Conservation (phyloP, 1,140 invertebrate species). For the Wiebesia pumilae region DNA sequence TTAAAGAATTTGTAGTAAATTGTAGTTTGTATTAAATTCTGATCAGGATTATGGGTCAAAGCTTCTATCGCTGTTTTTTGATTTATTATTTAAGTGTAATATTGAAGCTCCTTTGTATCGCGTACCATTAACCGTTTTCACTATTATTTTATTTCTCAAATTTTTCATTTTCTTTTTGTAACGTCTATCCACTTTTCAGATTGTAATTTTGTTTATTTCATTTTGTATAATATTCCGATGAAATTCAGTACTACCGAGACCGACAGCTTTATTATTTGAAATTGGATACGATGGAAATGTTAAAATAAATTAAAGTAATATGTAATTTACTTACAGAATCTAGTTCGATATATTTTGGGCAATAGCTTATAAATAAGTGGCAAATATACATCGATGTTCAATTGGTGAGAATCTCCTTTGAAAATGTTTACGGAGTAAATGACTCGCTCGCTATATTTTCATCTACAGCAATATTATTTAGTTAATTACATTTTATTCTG, state of each 20-base stretch:
- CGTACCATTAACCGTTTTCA: not conserved
- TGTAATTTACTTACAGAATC: too few relatives aligned
- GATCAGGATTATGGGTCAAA: not conserved
- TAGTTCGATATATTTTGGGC: too few relatives aligned
- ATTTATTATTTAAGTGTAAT: not conserved
- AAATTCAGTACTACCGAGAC: too few relatives aligned
- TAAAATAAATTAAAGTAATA: not conserved
- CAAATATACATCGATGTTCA: too few relatives aligned
- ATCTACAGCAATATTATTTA: too few relatives aligned
- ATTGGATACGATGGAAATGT: not conserved
- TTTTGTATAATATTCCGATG: not conserved
- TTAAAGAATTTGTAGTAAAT: not conserved
- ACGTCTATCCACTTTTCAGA: not conserved
- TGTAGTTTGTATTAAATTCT: not conserved
- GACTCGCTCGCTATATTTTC: too few relatives aligned
- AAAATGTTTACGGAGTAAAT: too few relatives aligned
- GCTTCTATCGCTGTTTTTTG: not conserved
- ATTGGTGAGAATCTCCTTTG: too few relatives aligned
- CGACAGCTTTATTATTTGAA: too few relatives aligned
- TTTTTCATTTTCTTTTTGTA: not conserved
- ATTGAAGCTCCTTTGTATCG: not conserved
- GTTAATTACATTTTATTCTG: too few relatives aligned
- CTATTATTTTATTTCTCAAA: not conserved
- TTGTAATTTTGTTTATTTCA: not conserved
- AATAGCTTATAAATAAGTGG: too few relatives aligned